Percentiles rank a stretch among this genome's conserved stretches.
Evolutionary conservation across 2,888 invertebrate genomes (phyloP).

Genomic region (Listrodromus nycthemerus): DNA sequence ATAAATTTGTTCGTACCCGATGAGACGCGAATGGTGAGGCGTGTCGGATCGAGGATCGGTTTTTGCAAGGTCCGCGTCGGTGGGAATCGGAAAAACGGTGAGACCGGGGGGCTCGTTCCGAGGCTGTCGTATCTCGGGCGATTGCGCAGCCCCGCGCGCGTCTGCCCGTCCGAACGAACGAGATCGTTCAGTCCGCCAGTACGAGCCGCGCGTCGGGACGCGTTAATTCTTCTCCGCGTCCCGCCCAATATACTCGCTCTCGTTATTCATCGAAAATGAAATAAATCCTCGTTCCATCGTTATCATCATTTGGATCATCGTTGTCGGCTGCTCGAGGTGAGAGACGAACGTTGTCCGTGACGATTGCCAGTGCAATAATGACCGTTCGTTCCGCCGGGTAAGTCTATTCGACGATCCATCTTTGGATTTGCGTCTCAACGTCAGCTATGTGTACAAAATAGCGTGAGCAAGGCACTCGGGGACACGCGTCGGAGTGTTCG

Average conservation of each 20-base stretch:
- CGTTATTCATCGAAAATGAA: neutral
- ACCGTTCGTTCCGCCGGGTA: slow-evolving; percentile 34
- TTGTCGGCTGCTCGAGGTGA: neutral
- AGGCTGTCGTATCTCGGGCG: slow-evolving; percentile 34
- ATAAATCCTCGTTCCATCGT: slow-evolving; percentile 4
- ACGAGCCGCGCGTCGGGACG: slow-evolving; percentile 69
- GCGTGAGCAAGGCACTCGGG: neutral
- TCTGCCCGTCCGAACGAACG: slow-evolving; percentile 49
- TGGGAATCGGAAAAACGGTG: neutral
- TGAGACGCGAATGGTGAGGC: too few species aligned
- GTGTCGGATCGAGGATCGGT: too few species aligned
- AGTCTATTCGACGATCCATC: slow-evolving; percentile 17
- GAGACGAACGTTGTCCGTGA: neutral
- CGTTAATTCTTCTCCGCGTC: slow-evolving; percentile 46
- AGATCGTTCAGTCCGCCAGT: slow-evolving; percentile 69
- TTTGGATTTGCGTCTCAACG: slow-evolving; percentile 7
- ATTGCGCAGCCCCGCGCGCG: too few species aligned
- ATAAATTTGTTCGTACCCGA: too few species aligned
- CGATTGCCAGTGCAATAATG: slow-evolving; percentile 33
- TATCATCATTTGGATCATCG: neutral
- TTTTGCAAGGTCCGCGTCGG: too few species aligned
- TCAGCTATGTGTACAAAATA: slow-evolving; percentile 20
- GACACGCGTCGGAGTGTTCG: slow-evolving; percentile 15
- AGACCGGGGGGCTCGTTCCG: neutral
- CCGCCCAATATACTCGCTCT: slow-evolving; percentile 19